phyloP scores from a whole-genome alignment of 2,888 invertebrate genomes.

The Campoplex capitator region DNA sequence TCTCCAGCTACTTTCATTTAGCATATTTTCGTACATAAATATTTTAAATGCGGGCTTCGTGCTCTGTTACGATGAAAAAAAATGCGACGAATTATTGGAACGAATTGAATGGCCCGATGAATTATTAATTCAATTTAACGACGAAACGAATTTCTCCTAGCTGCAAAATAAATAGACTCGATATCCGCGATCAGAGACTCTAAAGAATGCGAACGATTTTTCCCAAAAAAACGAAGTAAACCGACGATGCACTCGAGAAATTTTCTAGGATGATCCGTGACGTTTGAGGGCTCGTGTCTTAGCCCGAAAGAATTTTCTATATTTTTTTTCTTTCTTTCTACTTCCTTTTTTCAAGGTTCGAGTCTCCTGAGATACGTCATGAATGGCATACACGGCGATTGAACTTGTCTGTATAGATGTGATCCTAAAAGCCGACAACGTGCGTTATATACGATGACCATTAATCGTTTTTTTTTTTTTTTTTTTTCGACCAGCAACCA shows the following conservation, averaged over 20 bases:
- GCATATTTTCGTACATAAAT: too few relatives aligned
- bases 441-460: constrained; percentile 57
- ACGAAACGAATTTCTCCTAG: not conserved
- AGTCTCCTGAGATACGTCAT: constrained; percentile 50
- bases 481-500: not conserved
- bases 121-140: not conserved
- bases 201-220: not conserved
- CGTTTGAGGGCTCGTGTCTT: constrained; percentile 5
- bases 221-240: not conserved
- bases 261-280: constrained; percentile 50
- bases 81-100: not conserved
- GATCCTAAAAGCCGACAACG: constrained; percentile 48
- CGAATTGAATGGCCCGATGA: not conserved
- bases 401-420: constrained; percentile 36
- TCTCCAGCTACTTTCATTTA: too few relatives aligned
- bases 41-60: too few relatives aligned
- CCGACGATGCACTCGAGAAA: constrained; percentile 45
- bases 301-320: constrained; percentile 33
- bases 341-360: constrained; percentile 31
- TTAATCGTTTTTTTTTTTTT: constrained; percentile 55
- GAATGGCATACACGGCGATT: constrained; percentile 45
- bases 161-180: not conserved
- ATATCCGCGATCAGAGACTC: not conserved
- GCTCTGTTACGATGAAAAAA: not conserved
- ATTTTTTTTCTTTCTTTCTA: constrained; percentile 5